Evolutionary conservation across 2,888 invertebrate species (phyloP).

Genomic region (Cotesia congregata): DNA sequence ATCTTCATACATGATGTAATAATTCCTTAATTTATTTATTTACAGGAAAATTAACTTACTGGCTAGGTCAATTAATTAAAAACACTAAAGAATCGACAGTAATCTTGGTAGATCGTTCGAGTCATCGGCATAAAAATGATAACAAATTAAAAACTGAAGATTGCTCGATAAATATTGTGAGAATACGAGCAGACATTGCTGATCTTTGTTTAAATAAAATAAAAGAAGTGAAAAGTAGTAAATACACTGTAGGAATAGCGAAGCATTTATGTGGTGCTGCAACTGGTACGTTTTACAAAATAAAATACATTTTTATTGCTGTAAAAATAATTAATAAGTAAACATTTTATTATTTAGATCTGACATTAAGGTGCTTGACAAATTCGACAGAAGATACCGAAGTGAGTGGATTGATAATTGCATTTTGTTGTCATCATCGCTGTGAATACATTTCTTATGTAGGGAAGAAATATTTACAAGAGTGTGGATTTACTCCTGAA

Average conservation of each 20-base stretch:
- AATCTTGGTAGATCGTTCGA: constrained; percentile 83
- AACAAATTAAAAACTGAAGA: constrained; percentile 73
- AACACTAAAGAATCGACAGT: constrained; percentile 72
- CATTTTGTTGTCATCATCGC: constrained; percentile 93
- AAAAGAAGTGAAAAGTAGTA: constrained; percentile 69
- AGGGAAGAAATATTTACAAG: constrained; percentile 76
- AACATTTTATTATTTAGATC: constrained; percentile 72
- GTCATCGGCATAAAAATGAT: constrained; percentile 86
- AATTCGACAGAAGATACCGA: constrained; percentile 66
- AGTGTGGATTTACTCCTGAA: constrained; percentile 72
- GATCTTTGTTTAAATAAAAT: constrained; percentile 79
- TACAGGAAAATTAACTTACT: constrained; percentile 83
- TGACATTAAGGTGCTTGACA: constrained; percentile 79
- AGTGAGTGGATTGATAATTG: constrained; percentile 78
- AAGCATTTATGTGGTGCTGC: constrained; percentile 93
- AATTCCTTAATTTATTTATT: constrained; percentile 6
- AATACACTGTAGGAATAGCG: constrained; percentile 78
- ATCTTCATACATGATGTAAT: no score
- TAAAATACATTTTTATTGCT: background rate
- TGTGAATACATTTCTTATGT: constrained; percentile 81
- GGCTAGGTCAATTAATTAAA: constrained; percentile 78
- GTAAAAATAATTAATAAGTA: background rate
- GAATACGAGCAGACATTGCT: constrained; percentile 86
- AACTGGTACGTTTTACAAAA: constrained; percentile 75
- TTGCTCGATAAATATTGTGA: constrained; percentile 70